Percentiles rank a stretch among this genome's conserved stretches.
Evolutionary conservation across 2,797 vertebrate species (phyloP).

Genomic region (Pelochelys cantorii): DNA sequence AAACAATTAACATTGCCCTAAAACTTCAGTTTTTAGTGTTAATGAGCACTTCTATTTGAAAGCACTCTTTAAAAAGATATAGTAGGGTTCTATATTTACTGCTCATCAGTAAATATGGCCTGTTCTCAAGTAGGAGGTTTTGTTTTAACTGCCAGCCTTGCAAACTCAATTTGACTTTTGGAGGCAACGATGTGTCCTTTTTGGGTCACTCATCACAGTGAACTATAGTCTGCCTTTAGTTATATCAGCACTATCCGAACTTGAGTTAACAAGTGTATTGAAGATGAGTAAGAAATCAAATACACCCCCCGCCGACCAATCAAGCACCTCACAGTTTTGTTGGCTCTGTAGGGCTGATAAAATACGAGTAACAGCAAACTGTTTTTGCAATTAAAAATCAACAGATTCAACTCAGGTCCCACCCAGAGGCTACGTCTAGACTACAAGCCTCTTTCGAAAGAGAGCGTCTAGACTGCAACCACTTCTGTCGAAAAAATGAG

Average conservation of each 20-base stretch:
- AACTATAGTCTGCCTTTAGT: background rate
- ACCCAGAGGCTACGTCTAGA: background rate
- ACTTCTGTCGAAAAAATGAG: no score
- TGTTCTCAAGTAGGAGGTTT: background rate
- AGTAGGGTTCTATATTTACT: no score
- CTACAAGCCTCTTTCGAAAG: no score
- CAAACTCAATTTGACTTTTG: background rate
- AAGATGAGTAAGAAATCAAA: background rate
- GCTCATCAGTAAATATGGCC: no score
- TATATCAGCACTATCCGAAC: background rate
- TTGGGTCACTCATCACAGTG: background rate
- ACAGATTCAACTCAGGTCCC: background rate
- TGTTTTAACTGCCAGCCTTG: background rate
- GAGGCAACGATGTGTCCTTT: background rate
- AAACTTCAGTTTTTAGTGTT: no score
- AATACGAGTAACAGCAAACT: background rate
- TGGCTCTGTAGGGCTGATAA: background rate
- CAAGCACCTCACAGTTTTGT: background rate
- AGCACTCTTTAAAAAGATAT: no score
- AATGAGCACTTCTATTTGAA: no score
- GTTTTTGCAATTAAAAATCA: background rate
- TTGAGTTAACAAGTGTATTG: no score
- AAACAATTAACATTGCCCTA: no score
- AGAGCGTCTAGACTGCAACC: no score
- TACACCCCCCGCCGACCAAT: background rate